Conservation (phyloP, 2,888 invertebrate species). For the Drosophila demipolita region DNA sequence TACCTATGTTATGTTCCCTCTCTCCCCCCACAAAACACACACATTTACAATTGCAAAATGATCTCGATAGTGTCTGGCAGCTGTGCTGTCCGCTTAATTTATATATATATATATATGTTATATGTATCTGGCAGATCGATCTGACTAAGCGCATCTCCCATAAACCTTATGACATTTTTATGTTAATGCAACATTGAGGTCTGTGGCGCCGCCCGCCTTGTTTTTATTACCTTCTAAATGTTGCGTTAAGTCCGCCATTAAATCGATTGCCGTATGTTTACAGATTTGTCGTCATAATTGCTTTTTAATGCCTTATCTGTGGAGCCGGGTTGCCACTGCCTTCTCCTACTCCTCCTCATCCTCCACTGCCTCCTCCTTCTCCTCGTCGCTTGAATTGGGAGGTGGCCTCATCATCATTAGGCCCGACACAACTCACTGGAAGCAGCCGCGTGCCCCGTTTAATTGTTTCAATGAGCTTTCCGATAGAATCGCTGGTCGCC, state of each 20-base stretch:
- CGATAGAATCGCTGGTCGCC: conserved; percentile 46
- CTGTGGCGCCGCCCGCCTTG: conserved; percentile 55
- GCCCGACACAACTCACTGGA: conserved; percentile 28
- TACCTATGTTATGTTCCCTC: neutral
- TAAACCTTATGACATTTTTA: conserved; percentile 82
- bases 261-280: conserved; percentile 81
- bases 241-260: conserved; percentile 81
- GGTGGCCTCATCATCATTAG: conserved; percentile 59
- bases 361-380: neutral
- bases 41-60: conserved; percentile 64
- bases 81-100: conserved; percentile 30
- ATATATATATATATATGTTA: neutral
- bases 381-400: conserved; percentile 1
- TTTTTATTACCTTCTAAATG: conserved; percentile 80
- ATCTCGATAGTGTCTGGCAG: conserved; percentile 36
- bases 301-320: conserved; percentile 83
- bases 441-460: conserved; percentile 51
- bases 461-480: conserved; percentile 75
- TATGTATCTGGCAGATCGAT: conserved; percentile 60
- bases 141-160: conserved; percentile 66
- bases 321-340: conserved; percentile 27
- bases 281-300: conserved; percentile 83
- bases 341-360: neutral
- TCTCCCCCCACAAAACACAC: neutral
- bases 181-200: conserved; percentile 73